phyloP scores from a whole-genome alignment of 2,888 invertebrate species.

The Tethea ocularis region DNA sequence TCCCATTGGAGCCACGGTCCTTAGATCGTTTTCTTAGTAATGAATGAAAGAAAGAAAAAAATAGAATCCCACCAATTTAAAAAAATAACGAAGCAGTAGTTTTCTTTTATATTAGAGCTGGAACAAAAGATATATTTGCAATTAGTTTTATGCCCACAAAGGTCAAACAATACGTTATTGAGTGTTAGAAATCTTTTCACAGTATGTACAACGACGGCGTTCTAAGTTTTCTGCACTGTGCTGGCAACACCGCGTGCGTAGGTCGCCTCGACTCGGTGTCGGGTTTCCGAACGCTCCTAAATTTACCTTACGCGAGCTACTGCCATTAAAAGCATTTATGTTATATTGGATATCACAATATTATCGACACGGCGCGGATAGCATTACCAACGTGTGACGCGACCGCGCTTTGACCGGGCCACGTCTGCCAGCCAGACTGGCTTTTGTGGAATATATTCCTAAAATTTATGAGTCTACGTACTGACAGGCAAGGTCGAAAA shows the following conservation, averaged over 20 bases:
- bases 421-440: not conserved
- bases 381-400: conserved; percentile 44
- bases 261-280: conserved; percentile 59
- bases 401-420: conserved; percentile 13
- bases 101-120: not conserved
- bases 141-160: not conserved
- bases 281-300: conserved; percentile 76
- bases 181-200: not conserved
- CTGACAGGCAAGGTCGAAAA: conserved; percentile 24
- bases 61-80: no score
- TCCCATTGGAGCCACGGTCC: no score
- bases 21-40: no score
- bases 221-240: conserved; percentile 43
- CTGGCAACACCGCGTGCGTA: conserved; percentile 61
- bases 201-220: no score
- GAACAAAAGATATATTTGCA: not conserved
- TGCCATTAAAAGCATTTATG: conserved; percentile 82
- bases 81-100: not conserved
- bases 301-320: conserved; percentile 78
- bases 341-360: conserved; percentile 76
- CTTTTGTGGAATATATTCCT: not conserved
- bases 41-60: no score
- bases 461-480: conserved; percentile 13
- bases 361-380: conserved; percentile 53
- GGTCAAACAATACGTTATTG: not conserved